Percentiles rank a stretch among this genome's conserved stretches.
Conservation (phyloP, 2,113 vertebrate genomes). For the Podarcis cretensis region DNA sequence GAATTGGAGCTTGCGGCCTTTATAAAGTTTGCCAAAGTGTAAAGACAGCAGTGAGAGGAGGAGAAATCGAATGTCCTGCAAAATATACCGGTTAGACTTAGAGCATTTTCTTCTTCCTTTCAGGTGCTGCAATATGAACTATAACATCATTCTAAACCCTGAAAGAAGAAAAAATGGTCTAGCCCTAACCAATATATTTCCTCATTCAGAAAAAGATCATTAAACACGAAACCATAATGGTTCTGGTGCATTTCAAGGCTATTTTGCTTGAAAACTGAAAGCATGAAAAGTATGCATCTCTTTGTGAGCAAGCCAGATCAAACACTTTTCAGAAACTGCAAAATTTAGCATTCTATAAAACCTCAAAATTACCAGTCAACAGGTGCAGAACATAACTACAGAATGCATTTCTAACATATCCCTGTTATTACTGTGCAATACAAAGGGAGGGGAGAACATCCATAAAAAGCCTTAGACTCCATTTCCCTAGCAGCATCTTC, state of each 20-base stretch:
- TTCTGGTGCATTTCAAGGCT: constrained; percentile 11
- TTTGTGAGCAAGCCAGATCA: constrained; percentile 26
- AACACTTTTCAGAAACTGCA: constrained; percentile 28
- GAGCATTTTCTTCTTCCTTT: not conserved
- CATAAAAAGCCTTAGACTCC: not conserved
- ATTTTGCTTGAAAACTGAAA: constrained; percentile 51
- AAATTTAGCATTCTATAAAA: constrained; percentile 45
- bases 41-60: not conserved
- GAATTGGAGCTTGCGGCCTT: not conserved
- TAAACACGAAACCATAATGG: constrained; percentile 28
- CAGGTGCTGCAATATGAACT: constrained; percentile 19
- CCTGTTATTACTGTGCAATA: not conserved
- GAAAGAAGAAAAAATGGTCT: too few relatives aligned
- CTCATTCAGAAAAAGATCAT: constrained; percentile 31
- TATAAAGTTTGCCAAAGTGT: not conserved
- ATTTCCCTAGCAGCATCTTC: not conserved
- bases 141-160: too few relatives aligned
- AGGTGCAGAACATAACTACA: constrained; percentile 7
- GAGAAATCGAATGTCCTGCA: not conserved
- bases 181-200: not conserved
- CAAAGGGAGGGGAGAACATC: not conserved
- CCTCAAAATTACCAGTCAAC: constrained; percentile 33
- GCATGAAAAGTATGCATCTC: constrained; percentile 18
- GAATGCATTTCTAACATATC: constrained; percentile 40
- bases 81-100: not conserved